Percentiles rank a stretch among this genome's conserved stretches.
phyloP scores from a whole-genome alignment of 92 coral and sea anemone species.

The Chrysogorgia sp. region DNA sequence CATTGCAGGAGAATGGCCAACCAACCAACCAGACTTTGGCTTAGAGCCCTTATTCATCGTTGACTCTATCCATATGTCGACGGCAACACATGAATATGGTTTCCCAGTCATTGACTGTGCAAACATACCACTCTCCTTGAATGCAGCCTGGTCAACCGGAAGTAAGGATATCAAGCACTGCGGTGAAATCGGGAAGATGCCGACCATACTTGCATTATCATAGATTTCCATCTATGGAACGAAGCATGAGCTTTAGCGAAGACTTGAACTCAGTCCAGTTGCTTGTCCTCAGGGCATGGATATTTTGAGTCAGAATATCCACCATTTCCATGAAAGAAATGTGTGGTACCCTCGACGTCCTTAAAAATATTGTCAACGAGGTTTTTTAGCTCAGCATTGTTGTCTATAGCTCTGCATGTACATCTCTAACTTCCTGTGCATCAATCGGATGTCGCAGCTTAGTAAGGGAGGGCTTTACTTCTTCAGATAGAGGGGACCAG shows the following conservation, averaged over 20 bases:
- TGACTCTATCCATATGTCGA: too few species aligned
- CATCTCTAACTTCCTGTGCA: too few species aligned
- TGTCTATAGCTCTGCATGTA: slow-evolving; percentile 4
- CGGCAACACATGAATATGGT: too few species aligned
- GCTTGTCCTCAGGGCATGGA: too few species aligned
- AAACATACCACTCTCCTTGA: neutral
- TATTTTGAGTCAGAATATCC: slow-evolving; percentile 14
- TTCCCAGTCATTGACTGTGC: too few species aligned
- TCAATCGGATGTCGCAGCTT: too few species aligned
- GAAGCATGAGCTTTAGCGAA: slow-evolving; percentile 14
- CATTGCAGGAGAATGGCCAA: too few species aligned
- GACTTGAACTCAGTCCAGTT: too few species aligned
- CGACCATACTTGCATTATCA: slow-evolving; percentile 26
- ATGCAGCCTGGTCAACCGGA: neutral
- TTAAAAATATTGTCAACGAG: slow-evolving; percentile 5
- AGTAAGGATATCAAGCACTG: slow-evolving; percentile 2
- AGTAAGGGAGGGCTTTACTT: too few species aligned
- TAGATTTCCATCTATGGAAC: slow-evolving; percentile 37
- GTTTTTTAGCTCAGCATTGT: slow-evolving; percentile 10
- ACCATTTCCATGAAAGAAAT: slow-evolving; percentile 13
- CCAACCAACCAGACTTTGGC: too few species aligned
- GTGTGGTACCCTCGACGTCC: slow-evolving; percentile 3
- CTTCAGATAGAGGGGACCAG: slow-evolving; percentile 10
- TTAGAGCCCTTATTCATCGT: too few species aligned
- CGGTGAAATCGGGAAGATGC: too few species aligned